These are phyloP conservation scores for Sitobion miscanthi DNA, from an alignment of 1,140 invertebrate genomes.

Conservation along the genomic window DNA sequence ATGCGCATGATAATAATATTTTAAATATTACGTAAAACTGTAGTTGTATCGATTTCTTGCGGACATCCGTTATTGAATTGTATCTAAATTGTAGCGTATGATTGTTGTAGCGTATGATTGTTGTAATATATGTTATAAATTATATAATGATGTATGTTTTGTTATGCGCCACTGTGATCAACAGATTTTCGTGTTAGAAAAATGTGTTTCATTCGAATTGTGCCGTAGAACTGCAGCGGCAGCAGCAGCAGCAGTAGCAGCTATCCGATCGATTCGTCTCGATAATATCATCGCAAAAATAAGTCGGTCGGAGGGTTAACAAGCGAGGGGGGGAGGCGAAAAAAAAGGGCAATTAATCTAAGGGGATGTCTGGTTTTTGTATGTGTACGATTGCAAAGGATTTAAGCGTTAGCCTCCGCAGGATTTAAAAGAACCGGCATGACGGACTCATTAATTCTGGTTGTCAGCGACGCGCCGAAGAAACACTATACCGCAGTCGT, in stretches of 20 bases:
- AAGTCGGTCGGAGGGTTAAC: constrained; percentile 17
- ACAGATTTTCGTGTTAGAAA: constrained; percentile 2
- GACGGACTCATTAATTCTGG: constrained; percentile 54
- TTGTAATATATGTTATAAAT: background rate
- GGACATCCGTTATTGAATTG: background rate
- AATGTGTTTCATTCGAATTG: background rate
- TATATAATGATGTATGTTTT: background rate
- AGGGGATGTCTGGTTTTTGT: constrained; percentile 45
- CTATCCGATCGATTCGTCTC: background rate
- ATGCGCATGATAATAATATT: background rate
- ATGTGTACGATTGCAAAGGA: constrained; percentile 49
- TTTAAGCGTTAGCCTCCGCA: constrained; percentile 23
- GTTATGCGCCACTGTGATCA: background rate
- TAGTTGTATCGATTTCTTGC: background rate
- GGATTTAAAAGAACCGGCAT: constrained; percentile 56
- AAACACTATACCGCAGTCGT: constrained; percentile 20
- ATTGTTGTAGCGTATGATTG: background rate
- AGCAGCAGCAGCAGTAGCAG: background rate
- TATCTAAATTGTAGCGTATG: background rate
- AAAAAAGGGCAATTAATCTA: constrained; percentile 54
- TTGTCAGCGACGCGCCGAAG: constrained; percentile 34
- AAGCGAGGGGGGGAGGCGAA: background rate
- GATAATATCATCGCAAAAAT: background rate
- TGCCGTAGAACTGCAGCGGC: background rate
- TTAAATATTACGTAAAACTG: background rate